Evolutionary conservation across 2,113 vertebrate species (phyloP).

Genomic region (Laticauda laticaudata): DNA sequence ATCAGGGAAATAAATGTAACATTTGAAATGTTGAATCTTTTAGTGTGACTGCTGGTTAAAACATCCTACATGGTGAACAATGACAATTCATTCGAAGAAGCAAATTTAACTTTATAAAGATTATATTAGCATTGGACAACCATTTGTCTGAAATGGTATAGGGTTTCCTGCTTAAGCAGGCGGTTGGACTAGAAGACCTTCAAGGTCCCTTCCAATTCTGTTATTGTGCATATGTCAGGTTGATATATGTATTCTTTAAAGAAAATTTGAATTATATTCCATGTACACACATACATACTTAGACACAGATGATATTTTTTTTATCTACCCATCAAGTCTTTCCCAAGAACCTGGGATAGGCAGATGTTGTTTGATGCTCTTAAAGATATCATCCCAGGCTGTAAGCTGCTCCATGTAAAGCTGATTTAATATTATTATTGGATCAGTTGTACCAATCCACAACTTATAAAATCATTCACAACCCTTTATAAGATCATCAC

Average conservation of each 20-base stretch:
- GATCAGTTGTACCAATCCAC: neutral
- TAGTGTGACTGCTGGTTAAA: constrained; percentile 27
- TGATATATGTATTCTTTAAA: constrained; percentile 47
- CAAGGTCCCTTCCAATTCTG: neutral
- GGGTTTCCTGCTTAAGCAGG: neutral
- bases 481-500: neutral
- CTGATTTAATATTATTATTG: neutral
- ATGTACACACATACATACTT: constrained; percentile 30
- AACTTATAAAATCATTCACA: neutral
- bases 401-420: neutral
- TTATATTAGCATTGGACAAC: constrained; percentile 13
- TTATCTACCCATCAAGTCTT: neutral
- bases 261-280: constrained; percentile 46
- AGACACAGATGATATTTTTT: neutral
- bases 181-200: neutral
- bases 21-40: neutral
- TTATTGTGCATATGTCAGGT: constrained; percentile 21
- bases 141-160: neutral
- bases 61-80: neutral
- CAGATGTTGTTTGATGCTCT: neutral
- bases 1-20: neutral
- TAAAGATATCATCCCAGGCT: neutral
- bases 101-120: constrained; percentile 19
- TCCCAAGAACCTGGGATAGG: neutral
- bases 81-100: neutral